phyloP scores from a whole-genome alignment of 2,113 vertebrate species.

The Philantomba maxwellii region DNA sequence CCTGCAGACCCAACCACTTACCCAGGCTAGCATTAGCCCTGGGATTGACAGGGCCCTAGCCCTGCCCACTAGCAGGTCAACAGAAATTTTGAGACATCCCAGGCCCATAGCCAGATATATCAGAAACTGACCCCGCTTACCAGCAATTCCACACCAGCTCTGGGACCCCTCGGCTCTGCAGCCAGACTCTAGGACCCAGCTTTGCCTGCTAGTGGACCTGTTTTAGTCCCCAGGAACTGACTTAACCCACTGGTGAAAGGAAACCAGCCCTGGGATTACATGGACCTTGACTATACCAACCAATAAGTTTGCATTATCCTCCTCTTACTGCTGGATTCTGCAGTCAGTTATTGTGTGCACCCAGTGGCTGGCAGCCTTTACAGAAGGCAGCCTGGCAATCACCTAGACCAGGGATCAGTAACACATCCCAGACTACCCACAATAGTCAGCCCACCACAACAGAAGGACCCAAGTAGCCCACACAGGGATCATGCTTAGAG shows the following conservation, averaged over 20 bases:
- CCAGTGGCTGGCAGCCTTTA: neutral
- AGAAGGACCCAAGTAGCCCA: neutral
- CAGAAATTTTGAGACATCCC: neutral
- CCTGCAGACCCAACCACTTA: neutral
- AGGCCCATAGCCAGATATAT: neutral
- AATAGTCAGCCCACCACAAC: neutral
- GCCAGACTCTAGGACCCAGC: neutral
- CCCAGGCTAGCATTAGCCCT: neutral
- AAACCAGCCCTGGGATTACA: neutral
- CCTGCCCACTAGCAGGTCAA: neutral
- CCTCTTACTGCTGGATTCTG: neutral
- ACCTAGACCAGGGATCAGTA: neutral
- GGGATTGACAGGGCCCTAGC: neutral
- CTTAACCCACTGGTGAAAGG: neutral
- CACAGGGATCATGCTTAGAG: neutral
- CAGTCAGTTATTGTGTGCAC: neutral
- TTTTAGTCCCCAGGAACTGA: neutral
- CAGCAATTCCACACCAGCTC: neutral
- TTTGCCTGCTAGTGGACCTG: neutral
- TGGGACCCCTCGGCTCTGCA: neutral
- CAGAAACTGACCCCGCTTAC: neutral
- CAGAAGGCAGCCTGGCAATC: neutral
- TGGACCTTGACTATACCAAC: neutral
- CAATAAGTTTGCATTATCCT: neutral
- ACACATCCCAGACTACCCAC: neutral